These are phyloP conservation scores for Elanoides forficatus DNA, from an alignment of 2,113 vertebrate genomes.

Conservation along the genomic window DNA sequence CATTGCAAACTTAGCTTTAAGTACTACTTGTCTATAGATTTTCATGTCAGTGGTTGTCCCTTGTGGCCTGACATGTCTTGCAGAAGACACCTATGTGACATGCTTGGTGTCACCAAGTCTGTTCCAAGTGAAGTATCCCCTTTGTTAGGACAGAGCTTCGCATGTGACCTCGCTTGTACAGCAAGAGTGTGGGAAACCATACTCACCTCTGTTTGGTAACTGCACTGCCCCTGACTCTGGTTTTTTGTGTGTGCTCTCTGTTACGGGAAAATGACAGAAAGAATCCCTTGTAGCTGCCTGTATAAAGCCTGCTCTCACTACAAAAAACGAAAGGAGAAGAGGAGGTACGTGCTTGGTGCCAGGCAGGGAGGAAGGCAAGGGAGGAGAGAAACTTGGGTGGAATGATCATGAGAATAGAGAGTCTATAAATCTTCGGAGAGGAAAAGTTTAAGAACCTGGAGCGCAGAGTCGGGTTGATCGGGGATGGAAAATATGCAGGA, in stretches of 20 bases:
- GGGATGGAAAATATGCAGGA: neutral
- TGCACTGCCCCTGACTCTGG: neutral
- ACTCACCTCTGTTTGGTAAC: neutral
- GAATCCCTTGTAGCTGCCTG: neutral
- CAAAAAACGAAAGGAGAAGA: neutral
- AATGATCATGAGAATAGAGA: neutral
- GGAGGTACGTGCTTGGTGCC: neutral
- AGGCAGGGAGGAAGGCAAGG: neutral
- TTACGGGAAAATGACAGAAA: neutral
- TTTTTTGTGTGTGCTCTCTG: neutral
- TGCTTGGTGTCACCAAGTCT: neutral
- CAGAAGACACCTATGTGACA: neutral
- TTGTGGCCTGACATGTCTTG: neutral
- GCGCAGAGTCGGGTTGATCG: neutral
- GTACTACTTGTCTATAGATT: neutral
- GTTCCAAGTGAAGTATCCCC: neutral
- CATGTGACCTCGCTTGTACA: neutral
- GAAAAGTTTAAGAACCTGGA: neutral
- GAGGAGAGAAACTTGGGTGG: neutral
- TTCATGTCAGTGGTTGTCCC: neutral
- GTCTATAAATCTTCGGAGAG: neutral
- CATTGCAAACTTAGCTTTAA: neutral
- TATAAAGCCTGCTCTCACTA: neutral
- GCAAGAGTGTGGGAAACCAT: neutral
- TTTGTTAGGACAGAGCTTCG: neutral